Evolutionary conservation across 2,113 vertebrate species (phyloP).

Genomic region (Sterna hirundo): DNA sequence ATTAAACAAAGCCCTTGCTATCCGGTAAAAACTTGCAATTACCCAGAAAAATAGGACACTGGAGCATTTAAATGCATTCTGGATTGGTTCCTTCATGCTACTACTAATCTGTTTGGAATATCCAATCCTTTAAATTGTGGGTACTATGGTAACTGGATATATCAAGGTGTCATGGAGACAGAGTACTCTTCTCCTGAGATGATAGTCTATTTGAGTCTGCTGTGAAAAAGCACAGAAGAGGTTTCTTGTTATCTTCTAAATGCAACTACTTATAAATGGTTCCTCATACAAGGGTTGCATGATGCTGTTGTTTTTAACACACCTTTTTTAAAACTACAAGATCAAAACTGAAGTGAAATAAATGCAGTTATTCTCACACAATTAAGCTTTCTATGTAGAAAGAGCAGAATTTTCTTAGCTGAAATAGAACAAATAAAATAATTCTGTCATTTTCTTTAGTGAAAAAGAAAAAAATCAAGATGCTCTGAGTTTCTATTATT

Average conservation of each 20-base stretch:
- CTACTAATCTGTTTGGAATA: neutral
- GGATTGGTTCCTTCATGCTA: neutral
- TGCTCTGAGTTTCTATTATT: neutral
- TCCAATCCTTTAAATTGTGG: neutral
- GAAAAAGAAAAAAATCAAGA: neutral
- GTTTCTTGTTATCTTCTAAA: neutral
- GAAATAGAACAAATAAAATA: neutral
- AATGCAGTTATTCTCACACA: neutral
- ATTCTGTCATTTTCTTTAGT: neutral
- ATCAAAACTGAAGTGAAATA: neutral
- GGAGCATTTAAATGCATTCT: neutral
- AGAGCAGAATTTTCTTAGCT: neutral
- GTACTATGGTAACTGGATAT: conserved; percentile 32
- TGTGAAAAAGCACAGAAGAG: neutral
- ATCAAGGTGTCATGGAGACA: conserved; percentile 24
- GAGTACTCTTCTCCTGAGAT: neutral
- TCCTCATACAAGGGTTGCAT: neutral
- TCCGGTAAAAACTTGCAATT: neutral
- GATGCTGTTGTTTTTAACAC: neutral
- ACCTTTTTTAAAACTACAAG: neutral
- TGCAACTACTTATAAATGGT: neutral
- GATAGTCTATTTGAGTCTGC: neutral
- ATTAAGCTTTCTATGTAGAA: neutral
- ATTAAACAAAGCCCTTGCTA: neutral
- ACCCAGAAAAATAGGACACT: neutral